These are phyloP conservation scores for Ophraella communa DNA, from an alignment of 2,888 invertebrate genomes.

Conservation along the genomic window DNA sequence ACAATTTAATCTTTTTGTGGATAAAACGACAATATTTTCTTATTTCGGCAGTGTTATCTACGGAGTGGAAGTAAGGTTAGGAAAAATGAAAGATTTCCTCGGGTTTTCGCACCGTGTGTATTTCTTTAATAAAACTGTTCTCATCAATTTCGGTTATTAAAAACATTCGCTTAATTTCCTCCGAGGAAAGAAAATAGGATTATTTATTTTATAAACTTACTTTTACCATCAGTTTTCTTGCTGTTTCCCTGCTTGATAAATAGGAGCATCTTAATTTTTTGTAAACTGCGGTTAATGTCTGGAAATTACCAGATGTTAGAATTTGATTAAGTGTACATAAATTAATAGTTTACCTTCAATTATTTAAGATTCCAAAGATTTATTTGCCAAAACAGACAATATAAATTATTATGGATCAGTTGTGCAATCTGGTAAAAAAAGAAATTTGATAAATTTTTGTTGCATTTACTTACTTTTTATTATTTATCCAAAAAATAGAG, in stretches of 20 bases:
- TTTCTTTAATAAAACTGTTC: conserved; percentile 1
- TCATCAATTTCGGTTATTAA: conserved; percentile 1
- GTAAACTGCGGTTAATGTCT: neutral
- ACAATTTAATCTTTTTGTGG: conserved; percentile 45
- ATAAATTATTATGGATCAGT: no score
- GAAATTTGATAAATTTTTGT: no score
- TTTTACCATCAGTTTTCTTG: neutral
- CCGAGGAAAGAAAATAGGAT: neutral
- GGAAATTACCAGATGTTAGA: no score
- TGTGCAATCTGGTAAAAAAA: no score
- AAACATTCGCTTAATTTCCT: neutral
- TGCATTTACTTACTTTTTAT: no score
- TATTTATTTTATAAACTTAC: neutral
- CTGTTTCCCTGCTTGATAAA: neutral
- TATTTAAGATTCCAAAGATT: neutral
- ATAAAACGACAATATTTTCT: conserved; percentile 31
- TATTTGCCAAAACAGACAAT: no score
- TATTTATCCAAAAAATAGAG: no score
- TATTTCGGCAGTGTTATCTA: conserved; percentile 29
- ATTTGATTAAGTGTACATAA: neutral
- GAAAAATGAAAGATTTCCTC: conserved; percentile 16
- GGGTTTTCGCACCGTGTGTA: neutral
- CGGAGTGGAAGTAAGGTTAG: conserved; percentile 13
- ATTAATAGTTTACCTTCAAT: neutral
- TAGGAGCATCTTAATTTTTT: neutral